Conservation (phyloP, 1,140 invertebrate genomes). For the Drosophila bifasciata region DNA sequence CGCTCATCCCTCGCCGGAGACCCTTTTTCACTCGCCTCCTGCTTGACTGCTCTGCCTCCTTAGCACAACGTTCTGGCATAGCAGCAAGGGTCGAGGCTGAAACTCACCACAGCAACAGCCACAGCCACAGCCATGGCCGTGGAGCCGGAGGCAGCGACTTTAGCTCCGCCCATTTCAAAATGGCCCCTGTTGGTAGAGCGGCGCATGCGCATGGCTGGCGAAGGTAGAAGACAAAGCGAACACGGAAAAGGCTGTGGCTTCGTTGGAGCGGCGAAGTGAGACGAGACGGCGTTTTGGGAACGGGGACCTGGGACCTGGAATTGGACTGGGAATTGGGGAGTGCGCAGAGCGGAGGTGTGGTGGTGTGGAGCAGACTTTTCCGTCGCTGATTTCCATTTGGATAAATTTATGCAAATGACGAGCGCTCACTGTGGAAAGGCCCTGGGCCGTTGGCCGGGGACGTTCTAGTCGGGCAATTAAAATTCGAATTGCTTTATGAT, state of each 20-base stretch:
- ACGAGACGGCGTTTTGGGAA: conserved; percentile 5
- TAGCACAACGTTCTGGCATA: conserved; percentile 17
- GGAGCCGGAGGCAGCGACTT: conserved; percentile 41
- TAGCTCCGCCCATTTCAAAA: conserved; percentile 81
- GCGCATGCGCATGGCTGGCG: conserved; percentile 62
- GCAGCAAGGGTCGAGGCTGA: conserved; percentile 36
- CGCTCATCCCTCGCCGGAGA: neutral
- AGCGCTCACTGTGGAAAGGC: conserved; percentile 68
- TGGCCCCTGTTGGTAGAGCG: conserved; percentile 59
- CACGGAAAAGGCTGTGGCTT: conserved; percentile 14
- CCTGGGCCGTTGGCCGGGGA: conserved; percentile 30
- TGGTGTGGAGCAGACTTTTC: conserved; percentile 52
- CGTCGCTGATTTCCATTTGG: conserved; percentile 70
- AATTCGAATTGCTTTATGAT: conserved; percentile 76
- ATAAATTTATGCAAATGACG: conserved; percentile 77
- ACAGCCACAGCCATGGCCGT: conserved; percentile 29
- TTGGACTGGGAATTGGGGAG: conserved; percentile 16
- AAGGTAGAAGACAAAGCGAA: conserved; percentile 60
- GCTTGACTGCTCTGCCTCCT: neutral
- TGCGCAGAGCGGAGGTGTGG: neutral
- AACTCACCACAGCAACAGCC: conserved; percentile 62
- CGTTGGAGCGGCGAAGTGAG: conserved; percentile 7
- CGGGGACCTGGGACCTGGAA: conserved; percentile 14
- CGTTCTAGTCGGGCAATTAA: conserved; percentile 70
- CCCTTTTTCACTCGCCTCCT: too few species aligned